Conservation (phyloP, 2,113 vertebrate species). For the Lophius piscatorius region DNA sequence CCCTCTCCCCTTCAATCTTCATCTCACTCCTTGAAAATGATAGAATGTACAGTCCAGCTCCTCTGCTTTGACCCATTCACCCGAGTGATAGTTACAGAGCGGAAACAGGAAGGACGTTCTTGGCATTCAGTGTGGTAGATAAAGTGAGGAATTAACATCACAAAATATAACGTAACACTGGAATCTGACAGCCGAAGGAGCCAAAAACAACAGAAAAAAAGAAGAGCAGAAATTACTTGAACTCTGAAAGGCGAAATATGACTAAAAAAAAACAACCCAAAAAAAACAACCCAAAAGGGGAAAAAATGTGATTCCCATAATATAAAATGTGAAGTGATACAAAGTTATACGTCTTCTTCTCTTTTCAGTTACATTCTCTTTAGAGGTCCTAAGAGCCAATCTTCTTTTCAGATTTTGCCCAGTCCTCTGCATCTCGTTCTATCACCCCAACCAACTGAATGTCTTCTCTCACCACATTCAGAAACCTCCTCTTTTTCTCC, state of each 20-base stretch:
- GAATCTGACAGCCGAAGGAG: neutral
- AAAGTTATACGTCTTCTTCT: neutral
- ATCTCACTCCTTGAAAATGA: neutral
- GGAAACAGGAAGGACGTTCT: neutral
- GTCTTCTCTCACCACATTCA: no score
- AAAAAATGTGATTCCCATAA: slow-evolving; percentile 18
- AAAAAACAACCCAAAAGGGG: slow-evolving; percentile 3
- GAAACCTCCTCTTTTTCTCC: no score
- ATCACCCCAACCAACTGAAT: no score
- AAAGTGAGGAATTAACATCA: neutral
- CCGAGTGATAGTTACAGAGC: accelerated
- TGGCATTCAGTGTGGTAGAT: neutral
- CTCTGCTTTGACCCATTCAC: no score
- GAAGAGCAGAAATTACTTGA: slow-evolving; percentile 46
- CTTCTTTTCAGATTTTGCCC: no score
- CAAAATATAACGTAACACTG: no score
- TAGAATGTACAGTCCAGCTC: neutral
- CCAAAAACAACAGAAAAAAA: slow-evolving; percentile 31
- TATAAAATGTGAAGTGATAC: slow-evolving; percentile 41
- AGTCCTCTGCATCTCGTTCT: no score
- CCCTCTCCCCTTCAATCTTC: neutral
- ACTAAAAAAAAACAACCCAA: no score
- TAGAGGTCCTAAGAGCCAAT: no score
- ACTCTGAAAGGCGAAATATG: slow-evolving; percentile 9
- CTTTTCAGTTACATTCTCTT: no score